phyloP scores from a whole-genome alignment of 2,113 vertebrate species.

The Apistogramma diplotaenia region DNA sequence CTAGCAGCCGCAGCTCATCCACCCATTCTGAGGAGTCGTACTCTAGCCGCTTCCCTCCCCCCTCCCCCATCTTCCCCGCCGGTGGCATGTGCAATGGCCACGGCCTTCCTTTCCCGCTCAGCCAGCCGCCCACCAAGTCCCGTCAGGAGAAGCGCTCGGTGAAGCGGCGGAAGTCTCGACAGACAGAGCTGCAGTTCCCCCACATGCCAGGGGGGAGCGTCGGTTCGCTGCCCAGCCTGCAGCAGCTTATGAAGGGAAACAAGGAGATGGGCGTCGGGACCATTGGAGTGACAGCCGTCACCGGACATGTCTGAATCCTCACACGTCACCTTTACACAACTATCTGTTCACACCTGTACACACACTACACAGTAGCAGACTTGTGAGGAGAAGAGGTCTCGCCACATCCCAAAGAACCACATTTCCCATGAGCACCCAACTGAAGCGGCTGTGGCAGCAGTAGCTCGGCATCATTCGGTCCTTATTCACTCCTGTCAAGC shows the following conservation, averaged over 20 bases:
- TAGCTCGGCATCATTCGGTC: slow-evolving; percentile 20
- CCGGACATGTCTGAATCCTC: slow-evolving; percentile 84
- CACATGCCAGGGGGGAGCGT: slow-evolving; percentile 29
- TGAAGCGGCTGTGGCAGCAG: slow-evolving; percentile 26
- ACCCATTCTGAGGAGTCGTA: slow-evolving; percentile 90
- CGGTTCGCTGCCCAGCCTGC: slow-evolving; percentile 86
- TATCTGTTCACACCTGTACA: slow-evolving; percentile 7
- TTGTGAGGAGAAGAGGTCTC: slow-evolving; percentile 11
- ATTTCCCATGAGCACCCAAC: slow-evolving; percentile 41
- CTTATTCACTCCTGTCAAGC: slow-evolving; percentile 74
- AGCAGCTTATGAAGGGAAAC: slow-evolving; percentile 94
- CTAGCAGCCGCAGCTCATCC: too few species aligned
- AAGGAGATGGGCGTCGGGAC: slow-evolving; percentile 88
- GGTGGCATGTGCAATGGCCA: slow-evolving; percentile 86
- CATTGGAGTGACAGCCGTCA: slow-evolving; percentile 87
- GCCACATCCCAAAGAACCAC: slow-evolving; percentile 48
- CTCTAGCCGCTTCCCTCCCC: slow-evolving; percentile 84
- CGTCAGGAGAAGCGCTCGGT: slow-evolving; percentile 90
- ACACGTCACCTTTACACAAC: neutral
- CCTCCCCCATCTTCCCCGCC: slow-evolving; percentile 77
- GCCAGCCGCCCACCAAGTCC: slow-evolving; percentile 74
- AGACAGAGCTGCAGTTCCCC: slow-evolving; percentile 81
- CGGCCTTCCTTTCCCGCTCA: slow-evolving; percentile 59
- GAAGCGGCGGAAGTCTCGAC: slow-evolving; percentile 88
- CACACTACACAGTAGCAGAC: slow-evolving; percentile 34